Evolutionary conservation across 2,797 vertebrate genomes (phyloP).

Genomic region (Alexandromys oeconomus): DNA sequence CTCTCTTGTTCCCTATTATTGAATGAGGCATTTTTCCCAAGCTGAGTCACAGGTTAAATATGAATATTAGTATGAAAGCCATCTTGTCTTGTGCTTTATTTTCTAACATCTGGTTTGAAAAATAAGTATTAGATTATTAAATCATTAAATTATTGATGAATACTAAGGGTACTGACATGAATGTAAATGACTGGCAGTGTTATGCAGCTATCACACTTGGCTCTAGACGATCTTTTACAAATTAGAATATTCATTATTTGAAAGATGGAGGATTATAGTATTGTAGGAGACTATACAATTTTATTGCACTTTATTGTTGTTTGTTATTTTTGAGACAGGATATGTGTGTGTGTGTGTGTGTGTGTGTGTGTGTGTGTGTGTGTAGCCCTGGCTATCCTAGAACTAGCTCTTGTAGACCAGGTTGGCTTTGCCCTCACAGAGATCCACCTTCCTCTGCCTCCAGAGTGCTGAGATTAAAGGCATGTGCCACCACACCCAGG

Average conservation of each 20-base stretch:
- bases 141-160: not conserved
- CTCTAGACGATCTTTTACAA: not conserved
- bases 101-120: conserved; percentile 41
- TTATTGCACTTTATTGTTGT: not conserved
- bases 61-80: not conserved
- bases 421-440: not conserved
- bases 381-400: not conserved
- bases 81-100: not conserved
- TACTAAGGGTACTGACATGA: not conserved
- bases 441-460: not conserved
- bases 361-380: too few species aligned
- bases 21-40: not conserved
- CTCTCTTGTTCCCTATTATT: not conserved
- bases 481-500: fast-evolving
- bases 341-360: too few species aligned
- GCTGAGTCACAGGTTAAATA: not conserved
- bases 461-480: not conserved
- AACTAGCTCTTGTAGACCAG: not conserved
- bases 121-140: not conserved
- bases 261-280: not conserved
- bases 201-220: not conserved
- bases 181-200: not conserved
- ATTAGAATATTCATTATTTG: not conserved
- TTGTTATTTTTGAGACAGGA: not conserved
- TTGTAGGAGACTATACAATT: not conserved